phyloP scores from a whole-genome alignment of 2,113 vertebrate species.

The Neolamprologus sp. region DNA sequence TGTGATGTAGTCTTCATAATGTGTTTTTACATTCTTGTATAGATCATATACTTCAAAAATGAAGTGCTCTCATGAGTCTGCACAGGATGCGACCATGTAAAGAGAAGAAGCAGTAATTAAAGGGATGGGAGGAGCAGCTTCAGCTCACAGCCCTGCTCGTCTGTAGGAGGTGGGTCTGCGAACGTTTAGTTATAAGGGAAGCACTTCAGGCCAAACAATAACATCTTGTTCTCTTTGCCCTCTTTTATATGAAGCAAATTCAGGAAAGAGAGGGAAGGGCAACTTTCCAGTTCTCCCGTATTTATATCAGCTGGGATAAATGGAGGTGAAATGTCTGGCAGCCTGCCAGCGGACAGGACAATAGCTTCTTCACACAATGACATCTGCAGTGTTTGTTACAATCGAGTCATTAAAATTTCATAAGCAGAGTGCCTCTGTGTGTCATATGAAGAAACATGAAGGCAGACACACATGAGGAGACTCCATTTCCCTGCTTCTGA shows the following conservation, averaged over 20 bases:
- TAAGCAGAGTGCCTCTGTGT: constrained; percentile 9
- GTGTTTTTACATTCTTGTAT: constrained; percentile 12
- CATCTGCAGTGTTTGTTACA: constrained; percentile 39
- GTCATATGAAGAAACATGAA: constrained; percentile 1
- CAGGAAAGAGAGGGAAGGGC: neutral
- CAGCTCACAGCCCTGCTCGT: neutral
- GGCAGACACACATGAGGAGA: neutral
- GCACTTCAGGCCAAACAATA: neutral
- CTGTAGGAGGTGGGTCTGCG: neutral
- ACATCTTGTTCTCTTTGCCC: neutral
- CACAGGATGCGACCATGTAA: neutral
- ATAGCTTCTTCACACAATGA: constrained; percentile 10
- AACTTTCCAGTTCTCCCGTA: neutral
- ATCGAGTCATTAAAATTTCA: constrained; percentile 49
- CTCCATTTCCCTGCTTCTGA: neutral
- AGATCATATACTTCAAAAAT: neutral
- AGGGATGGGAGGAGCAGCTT: constrained; percentile 4
- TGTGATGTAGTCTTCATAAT: neutral
- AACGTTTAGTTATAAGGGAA: neutral
- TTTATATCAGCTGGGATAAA: constrained; percentile 4
- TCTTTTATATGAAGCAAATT: neutral
- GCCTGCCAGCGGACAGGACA: constrained; percentile 16
- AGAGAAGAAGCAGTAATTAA: constrained; percentile 9
- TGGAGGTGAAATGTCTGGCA: constrained; percentile 20
- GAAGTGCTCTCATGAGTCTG: neutral